Evolutionary conservation across 1,140 invertebrate species (phyloP), one percentile per base, ranked within the genome.

Genomic region (Bombus haemorrhoidalis): DNA sequence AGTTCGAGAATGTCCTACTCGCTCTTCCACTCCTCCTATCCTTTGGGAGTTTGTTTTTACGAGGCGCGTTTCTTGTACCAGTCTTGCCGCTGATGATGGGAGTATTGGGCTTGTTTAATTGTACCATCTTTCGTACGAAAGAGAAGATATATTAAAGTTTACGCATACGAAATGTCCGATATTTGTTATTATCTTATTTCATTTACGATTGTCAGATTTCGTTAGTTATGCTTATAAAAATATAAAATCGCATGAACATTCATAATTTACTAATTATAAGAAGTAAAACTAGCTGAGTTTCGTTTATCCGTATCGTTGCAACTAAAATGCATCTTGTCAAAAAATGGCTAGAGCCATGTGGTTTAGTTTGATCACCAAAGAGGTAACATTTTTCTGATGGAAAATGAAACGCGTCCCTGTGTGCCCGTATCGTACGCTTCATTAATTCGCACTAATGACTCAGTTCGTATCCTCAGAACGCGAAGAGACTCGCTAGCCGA

Each of bases 391-490:
- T 57, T 43, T 37, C 47, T n/a, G 25, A 0, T 41, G 25, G 25
- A 59, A 37, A 18, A 8, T 12, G 13, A 37, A 43, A 41, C 2
- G 28, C n/a, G 18, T 43, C n/a, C 25, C 13, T 85, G n/a, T 74
- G 32, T 57, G 47, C 4, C 32, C 47, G 43, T 71, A n/a, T 74
- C 78, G 15, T n/a, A 37, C 79, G 84, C 62, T 85, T 85, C 84
- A 59, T 81, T 85, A 81, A 81, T 75, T 69, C 47, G 43, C 53
- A 59, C 71, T 81, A 81, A 85, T 59, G 84, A 85, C 75, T 59
- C 43, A 69, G 43, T 57, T 85, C 69, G 69, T 69, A 43, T 68
- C 71, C n/a, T 79, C 32, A 3, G 12, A 66, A 47, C 18, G 71
- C 25, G 25, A 59, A 59, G 59, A 39, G 59, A 3, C 74, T 53